A percentile compares a stretch with the other conserved stretches of the same genome.
Evolutionary conservation across 2,888 invertebrate genomes (phyloP).

Genomic region (Coleophora deauratella): DNA sequence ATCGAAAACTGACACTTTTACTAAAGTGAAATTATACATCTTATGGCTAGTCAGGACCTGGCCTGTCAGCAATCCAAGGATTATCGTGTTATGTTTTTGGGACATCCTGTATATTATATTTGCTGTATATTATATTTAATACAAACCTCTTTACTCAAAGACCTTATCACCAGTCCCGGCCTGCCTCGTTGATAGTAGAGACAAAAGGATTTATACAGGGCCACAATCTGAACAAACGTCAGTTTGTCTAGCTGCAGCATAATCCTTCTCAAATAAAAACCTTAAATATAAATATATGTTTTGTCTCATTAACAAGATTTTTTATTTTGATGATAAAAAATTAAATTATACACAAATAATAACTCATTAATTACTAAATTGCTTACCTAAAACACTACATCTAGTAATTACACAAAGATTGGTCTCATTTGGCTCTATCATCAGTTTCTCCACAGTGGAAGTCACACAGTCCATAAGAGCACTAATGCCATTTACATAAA

Average conservation of each 20-base stretch:
- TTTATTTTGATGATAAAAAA: constrained; percentile 11
- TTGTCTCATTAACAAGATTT: neutral
- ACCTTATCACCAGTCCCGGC: constrained; percentile 63
- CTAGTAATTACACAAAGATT: constrained; percentile 72
- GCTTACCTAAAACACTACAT: constrained; percentile 78
- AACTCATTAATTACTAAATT: neutral
- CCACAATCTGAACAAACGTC: constrained; percentile 87
- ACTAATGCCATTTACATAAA: constrained; percentile 77
- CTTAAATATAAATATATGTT: constrained; percentile 66
- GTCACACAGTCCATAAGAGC: constrained; percentile 77
- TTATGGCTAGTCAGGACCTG: too few species aligned
- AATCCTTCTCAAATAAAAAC: constrained; percentile 87
- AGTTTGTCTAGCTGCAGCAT: constrained; percentile 87
- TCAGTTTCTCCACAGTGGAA: constrained; percentile 73
- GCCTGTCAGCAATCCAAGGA: too few species aligned
- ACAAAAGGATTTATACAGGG: constrained; percentile 81
- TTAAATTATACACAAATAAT: constrained; percentile 5
- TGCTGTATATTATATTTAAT: too few species aligned
- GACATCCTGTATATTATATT: too few species aligned
- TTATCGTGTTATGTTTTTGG: too few species aligned
- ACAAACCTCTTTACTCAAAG: constrained; percentile 62
- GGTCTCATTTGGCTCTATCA: constrained; percentile 67
- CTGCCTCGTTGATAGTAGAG: constrained; percentile 77
- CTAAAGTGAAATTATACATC: too few species aligned
- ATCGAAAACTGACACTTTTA: too few species aligned